Evolutionary conservation across 2,113 vertebrate species (phyloP).

Genomic region (Manacus vitellinus): DNA sequence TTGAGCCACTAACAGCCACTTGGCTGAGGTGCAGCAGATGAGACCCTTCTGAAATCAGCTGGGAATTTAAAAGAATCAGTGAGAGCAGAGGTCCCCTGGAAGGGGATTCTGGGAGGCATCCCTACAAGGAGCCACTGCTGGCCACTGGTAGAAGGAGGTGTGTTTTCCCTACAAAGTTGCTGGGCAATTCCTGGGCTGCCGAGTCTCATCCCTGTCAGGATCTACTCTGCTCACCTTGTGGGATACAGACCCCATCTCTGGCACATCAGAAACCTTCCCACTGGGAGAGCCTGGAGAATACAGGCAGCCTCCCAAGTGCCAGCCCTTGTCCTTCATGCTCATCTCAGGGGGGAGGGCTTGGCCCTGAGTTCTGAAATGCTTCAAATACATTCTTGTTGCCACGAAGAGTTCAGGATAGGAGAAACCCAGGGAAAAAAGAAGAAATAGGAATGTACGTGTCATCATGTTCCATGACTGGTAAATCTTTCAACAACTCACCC

Average conservation of each 20-base stretch:
- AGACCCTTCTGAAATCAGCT: background rate
- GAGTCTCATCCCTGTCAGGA: background rate
- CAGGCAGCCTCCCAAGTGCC: background rate
- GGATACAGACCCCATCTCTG: background rate
- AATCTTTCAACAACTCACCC: constrained; percentile 35
- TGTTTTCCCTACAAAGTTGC: background rate
- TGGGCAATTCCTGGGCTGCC: background rate
- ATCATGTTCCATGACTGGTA: background rate
- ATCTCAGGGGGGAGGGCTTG: background rate
- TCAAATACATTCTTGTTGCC: background rate
- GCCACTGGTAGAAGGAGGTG: background rate
- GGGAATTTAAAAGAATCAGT: background rate
- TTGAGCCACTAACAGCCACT: background rate
- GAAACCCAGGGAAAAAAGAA: background rate
- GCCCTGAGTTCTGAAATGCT: background rate
- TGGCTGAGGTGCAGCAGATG: background rate
- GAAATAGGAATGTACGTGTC: background rate
- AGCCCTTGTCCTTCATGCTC: background rate
- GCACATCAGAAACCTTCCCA: background rate
- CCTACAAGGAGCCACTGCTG: background rate
- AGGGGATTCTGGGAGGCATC: background rate
- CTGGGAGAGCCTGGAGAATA: background rate
- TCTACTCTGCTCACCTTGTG: background rate
- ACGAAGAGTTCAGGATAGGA: background rate
- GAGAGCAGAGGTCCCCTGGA: background rate